Conservation (phyloP, 1,140 invertebrate species). For the Teleogryllus occipitalis region DNA sequence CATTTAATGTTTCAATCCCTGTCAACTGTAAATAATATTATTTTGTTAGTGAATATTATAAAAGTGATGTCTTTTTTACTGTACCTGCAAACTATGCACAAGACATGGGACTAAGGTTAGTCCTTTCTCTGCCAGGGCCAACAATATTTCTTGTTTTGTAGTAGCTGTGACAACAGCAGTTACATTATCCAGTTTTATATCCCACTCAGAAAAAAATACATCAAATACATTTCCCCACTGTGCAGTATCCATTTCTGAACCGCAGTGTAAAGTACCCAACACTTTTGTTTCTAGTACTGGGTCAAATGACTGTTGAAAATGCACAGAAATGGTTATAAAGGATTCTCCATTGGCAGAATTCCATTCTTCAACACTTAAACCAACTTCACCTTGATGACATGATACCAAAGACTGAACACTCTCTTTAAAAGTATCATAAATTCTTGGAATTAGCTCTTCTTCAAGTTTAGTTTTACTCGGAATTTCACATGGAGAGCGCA, state of each 20-base stretch:
- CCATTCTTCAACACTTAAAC: slow-evolving; percentile 44
- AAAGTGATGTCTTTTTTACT: background rate
- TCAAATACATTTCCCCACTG: slow-evolving; percentile 39
- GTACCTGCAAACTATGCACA: slow-evolving; percentile 38
- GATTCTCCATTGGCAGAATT: slow-evolving; percentile 36
- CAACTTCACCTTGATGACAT: slow-evolving; percentile 34
- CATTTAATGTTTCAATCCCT: background rate
- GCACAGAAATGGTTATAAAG: slow-evolving; percentile 40
- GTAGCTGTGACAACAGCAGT: slow-evolving; percentile 41
- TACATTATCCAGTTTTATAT: slow-evolving; percentile 37
- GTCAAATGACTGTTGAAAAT: slow-evolving; percentile 38
- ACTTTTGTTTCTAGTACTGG: slow-evolving; percentile 34
- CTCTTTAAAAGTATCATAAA: slow-evolving; percentile 40
- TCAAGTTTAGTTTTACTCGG: slow-evolving; percentile 42
- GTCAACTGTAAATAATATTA: background rate
- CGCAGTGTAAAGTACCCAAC: slow-evolving; percentile 22
- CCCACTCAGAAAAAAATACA: slow-evolving; percentile 38
- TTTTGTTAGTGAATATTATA: background rate
- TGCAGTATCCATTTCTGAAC: slow-evolving; percentile 12
- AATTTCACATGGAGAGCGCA: slow-evolving; percentile 44
- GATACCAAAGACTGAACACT: slow-evolving; percentile 33
- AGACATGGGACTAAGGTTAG: slow-evolving; percentile 41
- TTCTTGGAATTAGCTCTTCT: slow-evolving; percentile 43
- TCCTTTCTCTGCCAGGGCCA: slow-evolving; percentile 33
- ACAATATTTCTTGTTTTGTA: slow-evolving; percentile 32